Evolutionary conservation across 1,140 invertebrate genomes (phyloP).

Genomic region (Caerostris extrusa): DNA sequence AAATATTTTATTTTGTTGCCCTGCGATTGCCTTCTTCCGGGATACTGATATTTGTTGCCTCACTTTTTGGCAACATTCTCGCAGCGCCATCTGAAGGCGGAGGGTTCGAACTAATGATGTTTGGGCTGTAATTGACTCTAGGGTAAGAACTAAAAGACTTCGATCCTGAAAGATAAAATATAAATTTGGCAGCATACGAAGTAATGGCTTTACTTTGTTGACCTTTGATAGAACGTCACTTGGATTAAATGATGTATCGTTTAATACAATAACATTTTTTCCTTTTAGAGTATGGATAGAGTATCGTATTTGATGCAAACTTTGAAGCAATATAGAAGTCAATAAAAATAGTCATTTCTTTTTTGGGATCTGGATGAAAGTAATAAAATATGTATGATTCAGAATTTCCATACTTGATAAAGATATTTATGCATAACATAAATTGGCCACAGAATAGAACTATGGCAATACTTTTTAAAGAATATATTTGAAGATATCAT

Average conservation of each 20-base stretch:
- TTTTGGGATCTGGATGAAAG: too few species aligned
- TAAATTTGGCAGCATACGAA: neutral
- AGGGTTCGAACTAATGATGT: constrained; percentile 24
- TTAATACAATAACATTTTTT: neutral
- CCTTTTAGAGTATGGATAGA: too few species aligned
- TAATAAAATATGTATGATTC: too few species aligned
- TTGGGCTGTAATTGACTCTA: constrained; percentile 41
- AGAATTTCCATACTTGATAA: too few species aligned
- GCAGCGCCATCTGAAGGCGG: constrained; percentile 22
- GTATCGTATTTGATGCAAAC: too few species aligned
- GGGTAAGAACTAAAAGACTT: neutral
- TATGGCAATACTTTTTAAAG: too few species aligned
- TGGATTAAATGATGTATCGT: neutral
- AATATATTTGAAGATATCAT: too few species aligned
- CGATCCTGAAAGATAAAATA: neutral
- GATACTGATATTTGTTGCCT: constrained; percentile 47
- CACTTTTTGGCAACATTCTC: constrained; percentile 10
- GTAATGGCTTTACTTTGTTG: neutral
- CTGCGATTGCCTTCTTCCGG: constrained; percentile 16
- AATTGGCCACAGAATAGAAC: too few species aligned
- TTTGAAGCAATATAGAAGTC: too few species aligned
- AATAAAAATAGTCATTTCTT: too few species aligned
- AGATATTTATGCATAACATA: too few species aligned
- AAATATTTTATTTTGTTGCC: constrained; percentile 74
- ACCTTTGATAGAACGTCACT: neutral